Percentiles rank a stretch among this genome's conserved stretches.
phyloP scores from a whole-genome alignment of 2,888 invertebrate species.

The Calameuta pallipes region DNA sequence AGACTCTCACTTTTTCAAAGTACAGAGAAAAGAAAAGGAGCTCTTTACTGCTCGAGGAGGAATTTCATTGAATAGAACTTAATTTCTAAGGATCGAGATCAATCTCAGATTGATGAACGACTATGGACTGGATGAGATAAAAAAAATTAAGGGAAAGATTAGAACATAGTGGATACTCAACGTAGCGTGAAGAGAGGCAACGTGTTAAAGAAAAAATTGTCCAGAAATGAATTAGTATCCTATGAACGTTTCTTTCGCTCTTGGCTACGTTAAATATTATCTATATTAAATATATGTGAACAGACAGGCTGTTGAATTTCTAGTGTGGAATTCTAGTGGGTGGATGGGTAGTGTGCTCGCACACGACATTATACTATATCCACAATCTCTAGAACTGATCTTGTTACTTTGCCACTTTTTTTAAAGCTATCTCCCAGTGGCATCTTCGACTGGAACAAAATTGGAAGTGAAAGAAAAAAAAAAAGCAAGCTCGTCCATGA shows the following conservation, averaged over 20 bases:
- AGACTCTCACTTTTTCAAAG: not conserved
- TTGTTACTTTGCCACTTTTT: not conserved
- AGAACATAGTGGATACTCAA: not conserved
- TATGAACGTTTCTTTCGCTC: not conserved
- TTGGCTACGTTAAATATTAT: not conserved
- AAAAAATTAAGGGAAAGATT: not conserved
- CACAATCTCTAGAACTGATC: not conserved
- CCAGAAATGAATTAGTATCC: not conserved
- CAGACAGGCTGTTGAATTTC: not conserved
- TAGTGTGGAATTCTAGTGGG: not conserved
- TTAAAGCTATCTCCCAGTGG: not conserved
- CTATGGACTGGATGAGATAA: not conserved
- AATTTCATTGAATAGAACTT: not conserved
- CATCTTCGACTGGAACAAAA: not conserved
- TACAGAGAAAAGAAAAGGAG: not conserved
- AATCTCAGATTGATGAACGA: not conserved
- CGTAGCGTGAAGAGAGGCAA: not conserved
- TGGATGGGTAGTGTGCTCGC: not conserved
- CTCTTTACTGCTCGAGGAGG: not conserved
- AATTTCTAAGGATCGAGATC: not conserved
- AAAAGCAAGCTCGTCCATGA: not conserved
- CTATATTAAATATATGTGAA: not conserved
- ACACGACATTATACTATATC: not conserved
- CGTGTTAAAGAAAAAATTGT: not conserved
- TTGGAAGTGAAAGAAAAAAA: not conserved